Conservation (phyloP, 2,888 invertebrate species). For the Leptinotarsa tumamoca region DNA sequence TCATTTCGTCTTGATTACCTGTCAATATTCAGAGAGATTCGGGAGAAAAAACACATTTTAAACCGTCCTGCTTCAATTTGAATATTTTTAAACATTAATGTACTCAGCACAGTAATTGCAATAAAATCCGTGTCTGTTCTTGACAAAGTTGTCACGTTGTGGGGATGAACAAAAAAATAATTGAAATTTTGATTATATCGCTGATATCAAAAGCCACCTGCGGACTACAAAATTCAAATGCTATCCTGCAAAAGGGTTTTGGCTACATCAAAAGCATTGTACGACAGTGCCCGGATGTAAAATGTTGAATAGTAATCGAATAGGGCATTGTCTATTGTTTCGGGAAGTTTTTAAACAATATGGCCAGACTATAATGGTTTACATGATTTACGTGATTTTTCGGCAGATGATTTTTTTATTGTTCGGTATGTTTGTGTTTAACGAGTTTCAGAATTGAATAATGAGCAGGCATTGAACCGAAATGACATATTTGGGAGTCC, state of each 20-base stretch:
- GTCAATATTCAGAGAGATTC: background rate
- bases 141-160: conserved; percentile 16
- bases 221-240: conserved; percentile 10
- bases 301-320: conserved; percentile 32
- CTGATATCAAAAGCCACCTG: conserved; percentile 19
- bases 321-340: conserved; percentile 33
- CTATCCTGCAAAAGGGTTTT: background rate
- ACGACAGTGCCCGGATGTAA: conserved; percentile 28
- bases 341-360: conserved; percentile 23
- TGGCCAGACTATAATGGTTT: conserved; percentile 21
- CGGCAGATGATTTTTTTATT: conserved; percentile 1
- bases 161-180: background rate
- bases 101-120: background rate
- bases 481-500: background rate
- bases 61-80: background rate
- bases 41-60: background rate
- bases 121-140: conserved; percentile 1
- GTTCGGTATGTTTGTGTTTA: background rate
- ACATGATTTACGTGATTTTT: conserved; percentile 29
- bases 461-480: background rate
- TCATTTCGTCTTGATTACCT: no score
- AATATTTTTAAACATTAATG: background rate
- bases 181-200: conserved; percentile 23
- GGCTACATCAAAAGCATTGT: conserved; percentile 14
- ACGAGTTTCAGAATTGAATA: background rate